phyloP scores from a whole-genome alignment of 1,140 invertebrate species.

The Orchesella cincta region DNA sequence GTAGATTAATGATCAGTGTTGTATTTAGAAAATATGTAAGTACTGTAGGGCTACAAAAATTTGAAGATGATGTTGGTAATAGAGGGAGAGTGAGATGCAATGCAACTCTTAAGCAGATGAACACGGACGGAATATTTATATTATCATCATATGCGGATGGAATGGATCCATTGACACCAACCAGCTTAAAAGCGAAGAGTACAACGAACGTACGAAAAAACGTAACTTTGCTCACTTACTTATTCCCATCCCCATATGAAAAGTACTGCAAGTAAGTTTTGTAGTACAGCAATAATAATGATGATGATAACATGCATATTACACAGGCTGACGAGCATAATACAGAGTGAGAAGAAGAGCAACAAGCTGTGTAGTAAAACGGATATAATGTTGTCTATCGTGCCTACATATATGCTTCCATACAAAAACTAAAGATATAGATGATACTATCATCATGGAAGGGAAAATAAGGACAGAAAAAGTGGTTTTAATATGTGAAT shows the following conservation, averaged over 20 bases:
- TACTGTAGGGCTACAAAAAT: neutral
- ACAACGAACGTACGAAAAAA: neutral
- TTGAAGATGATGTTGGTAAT: neutral
- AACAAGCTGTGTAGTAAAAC: neutral
- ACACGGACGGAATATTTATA: conserved; percentile 23
- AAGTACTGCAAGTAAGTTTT: too few species aligned
- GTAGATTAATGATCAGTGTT: too few species aligned
- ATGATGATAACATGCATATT: too few species aligned
- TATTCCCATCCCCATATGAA: too few species aligned
- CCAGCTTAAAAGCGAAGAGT: neutral
- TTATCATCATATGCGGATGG: conserved; percentile 15
- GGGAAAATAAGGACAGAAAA: too few species aligned
- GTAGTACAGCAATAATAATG: too few species aligned
- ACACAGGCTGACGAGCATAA: neutral
- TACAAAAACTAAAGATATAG: too few species aligned
- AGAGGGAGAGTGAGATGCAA: neutral
- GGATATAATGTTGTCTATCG: neutral
- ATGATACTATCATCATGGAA: too few species aligned
- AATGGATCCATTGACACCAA: conserved; percentile 28
- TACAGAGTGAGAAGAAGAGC: neutral
- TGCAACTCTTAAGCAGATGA: conserved; percentile 14
- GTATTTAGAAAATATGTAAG: neutral
- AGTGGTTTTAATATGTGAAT: too few species aligned
- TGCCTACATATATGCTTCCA: too few species aligned
- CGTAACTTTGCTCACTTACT: conserved; percentile 5